Evolutionary conservation across 2,113 vertebrate species (phyloP), one percentile per base, ranked within the genome.

Genomic region (Salvelinus alpinus): DNA sequence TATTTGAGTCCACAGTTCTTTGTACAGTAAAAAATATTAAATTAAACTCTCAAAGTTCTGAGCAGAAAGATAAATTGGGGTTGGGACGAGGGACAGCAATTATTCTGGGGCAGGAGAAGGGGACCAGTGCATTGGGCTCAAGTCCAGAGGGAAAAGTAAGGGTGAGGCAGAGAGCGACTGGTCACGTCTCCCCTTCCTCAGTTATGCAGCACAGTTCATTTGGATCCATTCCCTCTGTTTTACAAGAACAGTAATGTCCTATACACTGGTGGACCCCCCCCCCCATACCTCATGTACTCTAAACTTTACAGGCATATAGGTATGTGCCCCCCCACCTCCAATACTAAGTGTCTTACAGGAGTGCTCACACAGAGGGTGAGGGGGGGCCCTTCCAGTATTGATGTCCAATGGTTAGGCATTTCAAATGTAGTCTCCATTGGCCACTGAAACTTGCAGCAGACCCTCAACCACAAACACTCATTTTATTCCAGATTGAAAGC

Each of bases 21-120:
- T 94, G 86, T 94, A 93, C 91, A 94, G 91, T 94, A 94, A 93
- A 94, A 94, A 94, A 94, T 90, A 92, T 91, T 93, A 94, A 94
- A 93, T 92, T 90, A 93, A 93, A 91, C 85, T 91, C 84, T 90
- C 89, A 89, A 91, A 87, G 84, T 87, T 90, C 86, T 87, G 88
- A 87, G 88, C 88, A 90, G 84, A 88, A 89, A 92, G 85, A 89
- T 90, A 86, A 82, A 76, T 65, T 78, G 79, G 88, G 85, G 86
- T 13, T 76, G 72, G 69, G 38, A 86, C 54, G n/a, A 69, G 8
- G 54, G 59, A 69, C 20, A 9, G 51, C 25, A 38, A n/a, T 25
- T 47, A 60, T 18, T 24, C 66, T 57, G 57, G 71, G n/a, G 27
- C 67, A 29, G 74, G 48, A n/a, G 20, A 47, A 64, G 9, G 14